These are phyloP conservation scores for Epicauta chinensis DNA, from an alignment of 1,140 invertebrate species.

Conservation along the genomic window DNA sequence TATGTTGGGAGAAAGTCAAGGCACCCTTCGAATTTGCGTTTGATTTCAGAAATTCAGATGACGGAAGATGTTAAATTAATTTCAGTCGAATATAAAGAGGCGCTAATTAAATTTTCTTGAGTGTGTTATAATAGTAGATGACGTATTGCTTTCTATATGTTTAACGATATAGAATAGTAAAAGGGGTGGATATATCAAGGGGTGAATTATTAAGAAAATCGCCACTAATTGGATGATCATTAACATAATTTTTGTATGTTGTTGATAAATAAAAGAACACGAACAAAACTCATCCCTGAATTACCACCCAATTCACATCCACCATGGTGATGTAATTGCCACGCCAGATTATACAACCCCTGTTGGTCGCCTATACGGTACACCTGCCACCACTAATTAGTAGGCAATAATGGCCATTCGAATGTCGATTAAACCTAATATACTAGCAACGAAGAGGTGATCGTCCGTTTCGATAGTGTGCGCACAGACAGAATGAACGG, in stretches of 20 bases:
- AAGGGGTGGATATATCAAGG: too few relatives aligned
- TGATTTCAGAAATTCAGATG: too few relatives aligned
- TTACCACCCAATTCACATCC: too few relatives aligned
- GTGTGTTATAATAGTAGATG: constrained; percentile 14
- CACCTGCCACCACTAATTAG: constrained; percentile 41
- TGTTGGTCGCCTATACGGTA: constrained; percentile 33
- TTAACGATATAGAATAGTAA: too few relatives aligned
- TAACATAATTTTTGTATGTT: too few relatives aligned
- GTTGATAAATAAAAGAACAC: too few relatives aligned
- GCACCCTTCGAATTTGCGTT: too few relatives aligned
- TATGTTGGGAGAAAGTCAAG: too few relatives aligned
- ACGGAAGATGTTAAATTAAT: constrained; percentile 7
- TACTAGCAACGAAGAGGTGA: too few relatives aligned
- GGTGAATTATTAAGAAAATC: too few relatives aligned
- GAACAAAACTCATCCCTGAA: too few relatives aligned
- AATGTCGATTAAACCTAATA: constrained; percentile 41
- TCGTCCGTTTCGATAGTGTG: constrained; percentile 2
- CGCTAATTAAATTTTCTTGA: constrained; percentile 16
- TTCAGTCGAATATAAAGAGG: constrained; percentile 6
- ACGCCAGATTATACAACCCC: constrained; percentile 29
- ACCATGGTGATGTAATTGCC: constrained; percentile 30
- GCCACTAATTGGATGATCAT: too few relatives aligned
- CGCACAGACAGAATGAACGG: neutral
- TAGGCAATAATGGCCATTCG: constrained; percentile 38
- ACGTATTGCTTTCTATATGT: constrained; percentile 7